phyloP scores from a whole-genome alignment of 30 jellyfish, hydroid and myxozoan species.

The Aurelia sp. region DNA sequence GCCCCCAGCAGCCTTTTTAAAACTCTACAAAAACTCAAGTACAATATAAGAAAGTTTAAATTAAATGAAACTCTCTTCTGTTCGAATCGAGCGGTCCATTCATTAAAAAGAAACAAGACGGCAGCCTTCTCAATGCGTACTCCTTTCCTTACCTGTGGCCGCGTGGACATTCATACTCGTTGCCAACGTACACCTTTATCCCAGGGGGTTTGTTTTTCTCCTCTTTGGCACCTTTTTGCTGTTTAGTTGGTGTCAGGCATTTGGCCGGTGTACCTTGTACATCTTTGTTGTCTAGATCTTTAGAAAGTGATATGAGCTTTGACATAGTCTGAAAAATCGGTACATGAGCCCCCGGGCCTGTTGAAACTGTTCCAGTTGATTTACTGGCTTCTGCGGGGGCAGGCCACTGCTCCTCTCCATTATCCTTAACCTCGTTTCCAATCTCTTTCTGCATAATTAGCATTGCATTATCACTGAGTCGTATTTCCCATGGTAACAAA shows the following conservation, averaged over 20 bases:
- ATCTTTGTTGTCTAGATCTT: slow-evolving; percentile 55
- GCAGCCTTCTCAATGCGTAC: background rate
- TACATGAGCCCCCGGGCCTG: slow-evolving; percentile 67
- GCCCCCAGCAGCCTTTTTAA: too few relatives aligned
- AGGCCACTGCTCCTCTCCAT: slow-evolving; percentile 97
- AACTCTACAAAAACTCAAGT: too few relatives aligned
- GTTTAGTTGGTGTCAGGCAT: slow-evolving; percentile 51
- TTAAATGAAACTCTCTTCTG: too few relatives aligned
- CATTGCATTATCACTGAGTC: slow-evolving; percentile 63
- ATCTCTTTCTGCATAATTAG: slow-evolving; percentile 38
- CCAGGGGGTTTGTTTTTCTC: slow-evolving; percentile 26
- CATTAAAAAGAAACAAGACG: too few relatives aligned
- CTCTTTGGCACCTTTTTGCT: slow-evolving; percentile 64
- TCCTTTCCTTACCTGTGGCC: slow-evolving; percentile 89
- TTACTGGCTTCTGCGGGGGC: slow-evolving; percentile 95
- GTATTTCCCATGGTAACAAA: slow-evolving; percentile 92
- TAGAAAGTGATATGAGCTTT: slow-evolving; percentile 62
- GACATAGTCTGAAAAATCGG: slow-evolving; percentile 77
- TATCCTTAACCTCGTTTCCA: slow-evolving; percentile 39
- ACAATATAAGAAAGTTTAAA: too few relatives aligned
- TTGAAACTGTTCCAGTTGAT: slow-evolving; percentile 31
- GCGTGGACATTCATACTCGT: slow-evolving; percentile 97
- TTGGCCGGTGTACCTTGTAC: slow-evolving; percentile 19
- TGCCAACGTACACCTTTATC: slow-evolving; percentile 82
- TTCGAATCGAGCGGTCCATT: too few relatives aligned